Conservation (phyloP, 2,797 vertebrate species). For the Synanceia verrucosa region DNA sequence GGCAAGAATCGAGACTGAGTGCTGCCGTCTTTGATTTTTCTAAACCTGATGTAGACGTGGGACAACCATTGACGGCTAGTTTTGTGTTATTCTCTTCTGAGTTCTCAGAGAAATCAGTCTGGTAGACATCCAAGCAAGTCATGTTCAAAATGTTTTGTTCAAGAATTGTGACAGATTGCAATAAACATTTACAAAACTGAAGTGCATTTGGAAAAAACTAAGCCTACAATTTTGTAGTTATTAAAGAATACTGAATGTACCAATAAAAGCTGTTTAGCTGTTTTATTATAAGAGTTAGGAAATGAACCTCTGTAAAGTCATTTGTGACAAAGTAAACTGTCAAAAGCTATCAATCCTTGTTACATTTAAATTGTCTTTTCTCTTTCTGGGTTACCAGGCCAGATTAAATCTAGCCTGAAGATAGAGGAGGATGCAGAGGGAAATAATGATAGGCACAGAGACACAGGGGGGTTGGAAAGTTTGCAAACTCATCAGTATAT, state of each 20-base stretch:
- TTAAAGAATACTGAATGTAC: not conserved
- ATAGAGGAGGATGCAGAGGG: not conserved
- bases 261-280: not conserved
- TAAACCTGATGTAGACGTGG: conserved; percentile 6
- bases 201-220: not conserved
- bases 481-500: conserved; percentile 14
- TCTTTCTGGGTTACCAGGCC: conserved; percentile 53
- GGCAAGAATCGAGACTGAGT: conserved; percentile 9
- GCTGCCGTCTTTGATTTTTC: conserved; percentile 23
- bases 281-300: not conserved
- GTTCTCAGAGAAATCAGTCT: not conserved
- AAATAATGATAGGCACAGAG: not conserved
- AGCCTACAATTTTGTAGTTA: not conserved
- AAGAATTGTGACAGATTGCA: not conserved
- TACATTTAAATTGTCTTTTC: conserved; percentile 34
- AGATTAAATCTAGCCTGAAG: conserved; percentile 20
- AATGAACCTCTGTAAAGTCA: not conserved
- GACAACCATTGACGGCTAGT: not conserved
- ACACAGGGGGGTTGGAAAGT: not conserved
- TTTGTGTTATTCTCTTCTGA: not conserved
- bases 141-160: not conserved
- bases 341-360: conserved; percentile 12
- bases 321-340: conserved; percentile 1
- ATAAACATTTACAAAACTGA: not conserved
- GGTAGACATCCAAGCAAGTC: not conserved